These are phyloP conservation scores for Geotrupes spiniger DNA, from an alignment of 2,888 invertebrate genomes.

Conservation along the genomic window DNA sequence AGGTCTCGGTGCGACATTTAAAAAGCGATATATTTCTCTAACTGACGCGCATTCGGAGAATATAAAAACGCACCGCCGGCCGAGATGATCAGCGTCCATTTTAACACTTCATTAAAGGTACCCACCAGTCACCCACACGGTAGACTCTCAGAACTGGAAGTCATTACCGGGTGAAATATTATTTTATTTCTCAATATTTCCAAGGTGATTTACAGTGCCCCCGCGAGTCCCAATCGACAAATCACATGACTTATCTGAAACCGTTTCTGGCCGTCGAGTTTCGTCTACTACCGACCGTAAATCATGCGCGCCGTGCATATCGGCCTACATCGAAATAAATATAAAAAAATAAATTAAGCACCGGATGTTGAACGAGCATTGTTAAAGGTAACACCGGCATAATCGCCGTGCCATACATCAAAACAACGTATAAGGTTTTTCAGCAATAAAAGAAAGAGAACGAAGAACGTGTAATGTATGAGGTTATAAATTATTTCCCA, in stretches of 20 bases:
- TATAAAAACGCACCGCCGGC: slow-evolving; percentile 6
- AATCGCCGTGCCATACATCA: slow-evolving; percentile 1
- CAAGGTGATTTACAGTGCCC: too few species aligned
- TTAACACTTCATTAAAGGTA: slow-evolving; percentile 3
- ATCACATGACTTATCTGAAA: slow-evolving; percentile 27
- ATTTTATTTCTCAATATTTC: too few species aligned
- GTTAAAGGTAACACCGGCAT: slow-evolving; percentile 4
- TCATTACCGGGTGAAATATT: too few species aligned
- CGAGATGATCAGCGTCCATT: slow-evolving; percentile 1
- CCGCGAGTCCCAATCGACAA: slow-evolving; percentile 22
- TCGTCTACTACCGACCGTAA: slow-evolving; percentile 25
- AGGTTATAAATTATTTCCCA: background rate
- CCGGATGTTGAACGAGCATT: slow-evolving; percentile 16
- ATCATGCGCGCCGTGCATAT: slow-evolving; percentile 14
- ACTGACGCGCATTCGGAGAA: background rate
- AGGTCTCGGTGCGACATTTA: background rate
- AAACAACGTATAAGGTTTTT: slow-evolving; percentile 3
- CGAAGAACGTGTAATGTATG: background rate
- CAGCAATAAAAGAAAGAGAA: slow-evolving; percentile 1
- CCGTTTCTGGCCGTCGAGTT: slow-evolving; percentile 26
- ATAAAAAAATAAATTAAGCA: slow-evolving; percentile 12
- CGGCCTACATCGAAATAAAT: slow-evolving; percentile 11
- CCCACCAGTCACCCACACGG: slow-evolving; percentile 8
- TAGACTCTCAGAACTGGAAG: too few species aligned
- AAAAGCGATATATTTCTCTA: slow-evolving; percentile 1